Conservation (phyloP, 2,888 invertebrate genomes). For the Hemaris fuciformis region DNA sequence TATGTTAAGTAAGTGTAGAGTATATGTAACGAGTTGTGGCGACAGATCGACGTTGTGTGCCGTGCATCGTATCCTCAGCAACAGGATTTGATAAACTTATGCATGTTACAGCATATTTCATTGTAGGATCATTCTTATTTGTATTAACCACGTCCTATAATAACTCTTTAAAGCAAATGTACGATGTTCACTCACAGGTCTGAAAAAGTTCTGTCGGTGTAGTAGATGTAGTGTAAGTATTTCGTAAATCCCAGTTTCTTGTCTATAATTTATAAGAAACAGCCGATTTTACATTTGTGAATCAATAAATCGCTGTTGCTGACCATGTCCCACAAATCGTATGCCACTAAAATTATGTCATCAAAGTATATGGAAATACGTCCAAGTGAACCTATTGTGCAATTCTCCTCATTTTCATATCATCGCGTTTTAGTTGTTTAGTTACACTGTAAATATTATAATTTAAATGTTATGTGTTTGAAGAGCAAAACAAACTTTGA, state of each 20-base stretch:
- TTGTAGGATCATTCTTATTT: not conserved
- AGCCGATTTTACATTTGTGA: not conserved
- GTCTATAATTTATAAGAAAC: conserved; percentile 21
- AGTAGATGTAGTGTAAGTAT: not conserved
- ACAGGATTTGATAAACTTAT: conserved; percentile 27
- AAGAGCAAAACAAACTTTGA: conserved; percentile 48
- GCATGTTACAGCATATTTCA: not conserved
- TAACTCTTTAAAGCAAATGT: not conserved
- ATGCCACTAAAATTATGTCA: conserved; percentile 50
- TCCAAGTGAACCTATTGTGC: conserved; percentile 77
- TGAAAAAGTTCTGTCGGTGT: conserved; percentile 7
- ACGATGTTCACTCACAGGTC: not conserved
- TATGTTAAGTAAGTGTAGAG: conserved; percentile 70
- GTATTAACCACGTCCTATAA: not conserved
- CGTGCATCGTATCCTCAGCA: conserved; percentile 42
- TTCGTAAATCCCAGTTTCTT: conserved; percentile 26
- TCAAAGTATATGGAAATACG: conserved; percentile 51
- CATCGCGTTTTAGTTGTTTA: conserved; percentile 75
- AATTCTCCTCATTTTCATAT: conserved; percentile 79
- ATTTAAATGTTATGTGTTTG: conserved; percentile 58
- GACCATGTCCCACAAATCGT: conserved; percentile 33
- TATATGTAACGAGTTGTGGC: conserved; percentile 59
- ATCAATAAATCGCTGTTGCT: conserved; percentile 19
- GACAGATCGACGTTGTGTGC: conserved; percentile 54
- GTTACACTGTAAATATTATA: conserved; percentile 77